Evolutionary conservation across 2,888 invertebrate genomes (phyloP).

Genomic region (Cephonodes hylas): DNA sequence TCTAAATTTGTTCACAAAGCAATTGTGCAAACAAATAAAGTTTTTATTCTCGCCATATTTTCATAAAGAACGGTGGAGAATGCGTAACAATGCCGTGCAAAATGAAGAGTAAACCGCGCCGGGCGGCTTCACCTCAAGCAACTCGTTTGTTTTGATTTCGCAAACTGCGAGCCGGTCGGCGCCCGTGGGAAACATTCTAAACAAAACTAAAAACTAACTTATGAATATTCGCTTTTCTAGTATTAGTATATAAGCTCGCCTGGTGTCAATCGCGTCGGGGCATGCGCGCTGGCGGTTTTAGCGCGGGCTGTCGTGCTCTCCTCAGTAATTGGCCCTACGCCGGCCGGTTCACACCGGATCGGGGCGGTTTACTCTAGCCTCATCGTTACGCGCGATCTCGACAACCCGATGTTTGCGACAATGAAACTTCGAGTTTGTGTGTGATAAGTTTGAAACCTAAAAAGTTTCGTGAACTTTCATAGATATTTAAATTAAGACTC

Average conservation of each 20-base stretch:
- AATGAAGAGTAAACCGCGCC: slow-evolving; percentile 19
- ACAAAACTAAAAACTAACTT: slow-evolving; percentile 74
- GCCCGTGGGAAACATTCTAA: slow-evolving; percentile 55
- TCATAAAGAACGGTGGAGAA: not conserved
- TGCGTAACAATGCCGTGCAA: not conserved
- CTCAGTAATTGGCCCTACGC: slow-evolving; percentile 73
- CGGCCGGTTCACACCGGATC: slow-evolving; percentile 40
- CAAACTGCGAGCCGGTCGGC: slow-evolving; percentile 29
- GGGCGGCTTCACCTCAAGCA: slow-evolving; percentile 14
- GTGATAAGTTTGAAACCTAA: not conserved
- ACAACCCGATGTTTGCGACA: not conserved
- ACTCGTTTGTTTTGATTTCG: slow-evolving; percentile 44
- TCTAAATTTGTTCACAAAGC: too few relatives aligned
- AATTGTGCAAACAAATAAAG: too few relatives aligned
- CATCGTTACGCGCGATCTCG: slow-evolving; percentile 7
- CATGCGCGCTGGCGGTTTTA: slow-evolving; percentile 59
- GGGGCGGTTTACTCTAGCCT: slow-evolving; percentile 14
- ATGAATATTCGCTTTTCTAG: slow-evolving; percentile 62
- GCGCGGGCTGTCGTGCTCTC: slow-evolving; percentile 57
- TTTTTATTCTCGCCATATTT: too few relatives aligned
- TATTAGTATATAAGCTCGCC: slow-evolving; percentile 51
- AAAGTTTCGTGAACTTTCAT: slow-evolving; percentile 8
- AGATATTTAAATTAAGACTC: not conserved
- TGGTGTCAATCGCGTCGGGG: slow-evolving; percentile 63
- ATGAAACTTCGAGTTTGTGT: slow-evolving; percentile 4